A percentile compares a stretch with the other conserved stretches of the same genome.
Conservation (phyloP, 2,888 invertebrate genomes). For the Morpho achilles region DNA sequence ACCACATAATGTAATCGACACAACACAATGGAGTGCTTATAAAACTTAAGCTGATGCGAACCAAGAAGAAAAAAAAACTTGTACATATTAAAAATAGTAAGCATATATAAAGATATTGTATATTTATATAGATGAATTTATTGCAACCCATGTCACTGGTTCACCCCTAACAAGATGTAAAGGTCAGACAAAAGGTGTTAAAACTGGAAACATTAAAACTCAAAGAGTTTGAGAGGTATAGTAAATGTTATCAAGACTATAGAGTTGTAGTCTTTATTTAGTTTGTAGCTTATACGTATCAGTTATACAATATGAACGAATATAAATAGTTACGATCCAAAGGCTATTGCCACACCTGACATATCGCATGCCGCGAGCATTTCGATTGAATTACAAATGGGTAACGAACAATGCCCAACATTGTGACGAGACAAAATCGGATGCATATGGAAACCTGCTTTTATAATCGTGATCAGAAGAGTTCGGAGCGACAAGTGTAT, state of each 20-base stretch:
- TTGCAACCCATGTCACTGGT: too few relatives aligned
- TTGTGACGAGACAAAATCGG: conserved; percentile 46
- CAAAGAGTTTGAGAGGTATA: background rate
- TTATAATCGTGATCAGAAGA: conserved; percentile 34
- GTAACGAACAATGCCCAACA: conserved; percentile 50
- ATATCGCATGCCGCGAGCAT: conserved; percentile 57
- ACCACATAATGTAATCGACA: too few relatives aligned
- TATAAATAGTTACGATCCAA: conserved; percentile 42
- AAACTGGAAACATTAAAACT: too few relatives aligned
- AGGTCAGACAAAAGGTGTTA: too few relatives aligned
- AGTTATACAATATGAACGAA: conserved; percentile 31
- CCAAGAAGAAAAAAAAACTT: too few relatives aligned
- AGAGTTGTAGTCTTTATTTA: background rate
- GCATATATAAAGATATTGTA: too few relatives aligned
- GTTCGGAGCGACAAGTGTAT: conserved; percentile 7
- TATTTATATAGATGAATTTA: too few relatives aligned
- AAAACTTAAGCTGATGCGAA: too few relatives aligned
- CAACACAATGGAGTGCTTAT: too few relatives aligned
- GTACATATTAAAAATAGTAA: too few relatives aligned
- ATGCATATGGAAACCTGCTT: conserved; percentile 38
- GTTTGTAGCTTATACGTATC: conserved; percentile 5
- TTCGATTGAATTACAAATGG: conserved; percentile 61
- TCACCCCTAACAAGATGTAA: too few relatives aligned
- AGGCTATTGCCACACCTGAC: conserved; percentile 50
- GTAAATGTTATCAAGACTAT: background rate